Conservation (phyloP, 2,888 invertebrate genomes). For the Taphrorychus bicolor region DNA sequence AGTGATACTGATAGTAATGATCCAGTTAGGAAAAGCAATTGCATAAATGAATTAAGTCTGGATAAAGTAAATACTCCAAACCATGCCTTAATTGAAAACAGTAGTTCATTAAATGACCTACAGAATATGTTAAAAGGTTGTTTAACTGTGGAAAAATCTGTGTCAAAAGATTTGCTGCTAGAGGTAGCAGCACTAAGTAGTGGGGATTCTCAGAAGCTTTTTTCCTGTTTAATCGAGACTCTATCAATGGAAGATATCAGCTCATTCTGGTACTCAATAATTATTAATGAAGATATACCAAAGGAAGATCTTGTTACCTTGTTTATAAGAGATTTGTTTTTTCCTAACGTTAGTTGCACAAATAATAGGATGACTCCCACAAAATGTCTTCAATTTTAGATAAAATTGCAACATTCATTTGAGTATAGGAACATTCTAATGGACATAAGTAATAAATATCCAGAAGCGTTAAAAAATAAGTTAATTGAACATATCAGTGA, state of each 20-base stretch:
- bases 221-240: constrained; percentile 30
- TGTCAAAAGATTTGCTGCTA: constrained; percentile 35
- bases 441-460: constrained; percentile 35
- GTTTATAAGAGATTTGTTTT: constrained; percentile 40
- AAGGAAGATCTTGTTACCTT: constrained; percentile 31
- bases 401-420: constrained; percentile 38
- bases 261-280: constrained; percentile 41
- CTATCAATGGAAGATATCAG: constrained; percentile 41
- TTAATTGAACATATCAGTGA: constrained; percentile 27
- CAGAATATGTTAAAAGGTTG: constrained; percentile 42
- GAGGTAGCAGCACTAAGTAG: constrained; percentile 34
- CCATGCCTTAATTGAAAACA: not conserved
- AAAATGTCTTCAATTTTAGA: constrained; percentile 34
- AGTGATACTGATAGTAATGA: constrained; percentile 36
- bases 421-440: constrained; percentile 37
- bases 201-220: constrained; percentile 33
- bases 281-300: constrained; percentile 10
- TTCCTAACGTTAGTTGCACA: constrained; percentile 38
- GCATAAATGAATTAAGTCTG: not conserved
- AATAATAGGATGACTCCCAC: not conserved
- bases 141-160: constrained; percentile 35
- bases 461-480: constrained; percentile 36
- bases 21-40: not conserved
- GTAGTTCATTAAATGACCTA: constrained; percentile 4
- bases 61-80: not conserved